These are phyloP conservation scores for Drosophila sordidapex DNA, from an alignment of 2,888 invertebrate species.

Conservation along the genomic window DNA sequence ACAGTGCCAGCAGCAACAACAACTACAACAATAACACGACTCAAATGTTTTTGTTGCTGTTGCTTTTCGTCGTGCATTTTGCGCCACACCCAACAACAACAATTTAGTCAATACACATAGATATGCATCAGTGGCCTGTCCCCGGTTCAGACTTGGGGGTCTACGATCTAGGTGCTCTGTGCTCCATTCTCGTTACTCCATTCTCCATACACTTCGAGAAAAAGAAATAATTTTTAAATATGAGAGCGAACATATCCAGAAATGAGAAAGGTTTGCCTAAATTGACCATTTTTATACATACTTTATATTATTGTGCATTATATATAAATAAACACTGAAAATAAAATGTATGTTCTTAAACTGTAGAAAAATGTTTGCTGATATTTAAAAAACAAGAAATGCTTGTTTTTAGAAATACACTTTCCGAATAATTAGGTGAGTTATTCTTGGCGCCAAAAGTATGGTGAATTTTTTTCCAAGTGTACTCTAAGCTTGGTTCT, in stretches of 20 bases:
- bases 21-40: conserved; percentile 32
- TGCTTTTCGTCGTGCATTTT: conserved; percentile 68
- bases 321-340: not conserved
- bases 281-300: too few relatives aligned
- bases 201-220: not conserved
- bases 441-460: not conserved
- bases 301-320: too few relatives aligned
- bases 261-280: not conserved
- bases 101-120: conserved; percentile 72
- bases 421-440: not conserved
- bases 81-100: conserved; percentile 62
- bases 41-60: conserved; percentile 23
- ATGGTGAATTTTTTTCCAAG: not conserved
- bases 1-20: conserved; percentile 54
- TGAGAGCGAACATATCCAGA: not conserved
- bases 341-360: not conserved
- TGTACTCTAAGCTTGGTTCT: not conserved
- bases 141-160: conserved; percentile 28
- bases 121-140: conserved; percentile 65
- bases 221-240: not conserved
- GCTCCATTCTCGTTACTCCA: conserved; percentile 19
- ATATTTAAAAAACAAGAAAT: not conserved
- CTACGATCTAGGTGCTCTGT: conserved; percentile 2
- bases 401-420: not conserved
- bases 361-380: too few relatives aligned